These are phyloP conservation scores for Andrena trimmerana DNA, from an alignment of 2,888 invertebrate species.

Conservation along the genomic window DNA sequence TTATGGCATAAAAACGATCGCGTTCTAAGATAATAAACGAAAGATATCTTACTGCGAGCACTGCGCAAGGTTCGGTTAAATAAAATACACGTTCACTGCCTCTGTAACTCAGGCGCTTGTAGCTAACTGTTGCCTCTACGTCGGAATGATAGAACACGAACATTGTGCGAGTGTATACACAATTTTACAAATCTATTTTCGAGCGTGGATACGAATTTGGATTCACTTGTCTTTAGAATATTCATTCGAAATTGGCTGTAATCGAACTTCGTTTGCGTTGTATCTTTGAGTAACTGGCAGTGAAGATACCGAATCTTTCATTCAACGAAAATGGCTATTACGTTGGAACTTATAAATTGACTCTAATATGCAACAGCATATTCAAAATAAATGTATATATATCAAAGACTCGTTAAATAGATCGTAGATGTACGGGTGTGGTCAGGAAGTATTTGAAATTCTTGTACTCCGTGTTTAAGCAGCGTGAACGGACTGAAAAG, in stretches of 20 bases:
- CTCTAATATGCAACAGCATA: slow-evolving; percentile 48
- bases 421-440: slow-evolving; percentile 55
- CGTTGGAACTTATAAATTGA: slow-evolving; percentile 48
- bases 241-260: slow-evolving; percentile 35
- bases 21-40: neutral
- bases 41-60: slow-evolving; percentile 22
- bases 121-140: slow-evolving; percentile 14
- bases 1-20: slow-evolving; percentile 26
- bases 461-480: slow-evolving; percentile 76
- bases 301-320: slow-evolving; percentile 62
- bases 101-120: slow-evolving; percentile 31
- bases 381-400: slow-evolving; percentile 55
- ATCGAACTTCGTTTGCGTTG: slow-evolving; percentile 32
- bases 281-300: slow-evolving; percentile 59
- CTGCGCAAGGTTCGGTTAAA: slow-evolving; percentile 11
- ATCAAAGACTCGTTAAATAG: slow-evolving; percentile 59
- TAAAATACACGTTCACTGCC: slow-evolving; percentile 67
- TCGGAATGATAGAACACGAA: slow-evolving; percentile 36
- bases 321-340: slow-evolving; percentile 48
- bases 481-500: slow-evolving; percentile 83
- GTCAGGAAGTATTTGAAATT: slow-evolving; percentile 46
- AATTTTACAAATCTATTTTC: slow-evolving; percentile 42
- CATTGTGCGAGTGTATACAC: slow-evolving; percentile 53
- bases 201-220: slow-evolving; percentile 34
- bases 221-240: slow-evolving; percentile 28